These are phyloP conservation scores for Malthinus flaveolus DNA, from an alignment of 2,888 invertebrate genomes.

Conservation along the genomic window DNA sequence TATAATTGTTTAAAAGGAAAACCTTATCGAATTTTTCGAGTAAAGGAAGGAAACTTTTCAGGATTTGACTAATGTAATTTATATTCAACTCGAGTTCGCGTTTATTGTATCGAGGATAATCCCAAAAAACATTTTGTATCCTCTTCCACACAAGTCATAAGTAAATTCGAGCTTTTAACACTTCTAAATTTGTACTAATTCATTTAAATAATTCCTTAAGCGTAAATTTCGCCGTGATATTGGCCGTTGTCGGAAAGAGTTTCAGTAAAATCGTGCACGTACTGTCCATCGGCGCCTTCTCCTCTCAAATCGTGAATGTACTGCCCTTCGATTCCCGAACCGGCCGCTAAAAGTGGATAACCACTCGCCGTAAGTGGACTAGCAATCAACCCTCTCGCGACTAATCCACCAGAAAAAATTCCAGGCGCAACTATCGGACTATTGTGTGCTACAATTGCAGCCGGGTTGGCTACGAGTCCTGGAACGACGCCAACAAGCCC, in stretches of 20 bases:
- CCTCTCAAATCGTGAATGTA: slow-evolving; percentile 17
- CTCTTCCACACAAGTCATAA: too few relatives aligned
- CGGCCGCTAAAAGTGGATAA: slow-evolving; percentile 11
- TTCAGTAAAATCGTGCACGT: slow-evolving; percentile 20
- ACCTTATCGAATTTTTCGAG: too few relatives aligned
- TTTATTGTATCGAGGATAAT: too few relatives aligned
- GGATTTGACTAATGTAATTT: too few relatives aligned
- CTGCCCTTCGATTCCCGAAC: slow-evolving; percentile 21
- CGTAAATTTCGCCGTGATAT: slow-evolving; percentile 19
- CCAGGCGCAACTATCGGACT: slow-evolving; percentile 9
- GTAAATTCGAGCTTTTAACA: too few relatives aligned
- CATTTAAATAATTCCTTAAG: neutral
- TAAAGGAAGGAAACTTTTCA: too few relatives aligned
- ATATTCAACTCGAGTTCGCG: too few relatives aligned
- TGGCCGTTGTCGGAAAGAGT: slow-evolving; percentile 16
- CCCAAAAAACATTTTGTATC: too few relatives aligned
- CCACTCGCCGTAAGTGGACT: slow-evolving; percentile 10
- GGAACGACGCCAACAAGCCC: slow-evolving; percentile 2
- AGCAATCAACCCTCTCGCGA: slow-evolving; percentile 6
- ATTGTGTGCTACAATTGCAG: slow-evolving; percentile 9
- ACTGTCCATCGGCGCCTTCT: slow-evolving; percentile 11
- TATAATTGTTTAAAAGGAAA: too few relatives aligned
- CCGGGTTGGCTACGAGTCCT: neutral
- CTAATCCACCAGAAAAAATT: neutral
- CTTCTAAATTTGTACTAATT: too few relatives aligned